Conservation (phyloP, 2,113 vertebrate species). For the Atherinomorus stipes region DNA sequence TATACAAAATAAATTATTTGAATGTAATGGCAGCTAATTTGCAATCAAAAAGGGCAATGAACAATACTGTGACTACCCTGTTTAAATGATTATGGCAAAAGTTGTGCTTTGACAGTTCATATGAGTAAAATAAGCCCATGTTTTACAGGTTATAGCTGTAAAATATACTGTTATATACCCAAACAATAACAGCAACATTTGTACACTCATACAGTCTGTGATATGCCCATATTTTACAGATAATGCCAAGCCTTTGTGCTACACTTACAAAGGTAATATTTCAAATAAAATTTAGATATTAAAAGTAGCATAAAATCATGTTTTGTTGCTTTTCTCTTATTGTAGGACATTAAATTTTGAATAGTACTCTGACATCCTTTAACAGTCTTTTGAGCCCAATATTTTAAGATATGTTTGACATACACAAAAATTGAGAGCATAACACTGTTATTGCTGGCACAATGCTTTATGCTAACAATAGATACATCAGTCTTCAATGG, state of each 20-base stretch:
- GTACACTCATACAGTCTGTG: neutral
- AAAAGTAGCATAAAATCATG: conserved; percentile 22
- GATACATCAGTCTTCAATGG: neutral
- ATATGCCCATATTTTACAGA: neutral
- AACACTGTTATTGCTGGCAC: conserved; percentile 17
- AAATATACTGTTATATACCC: conserved; percentile 1
- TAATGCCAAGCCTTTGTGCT: neutral
- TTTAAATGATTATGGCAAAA: too few relatives aligned
- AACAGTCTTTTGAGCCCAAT: conserved; percentile 14
- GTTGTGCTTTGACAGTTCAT: too few relatives aligned
- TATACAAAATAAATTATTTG: conserved; percentile 1
- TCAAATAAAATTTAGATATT: conserved; percentile 24
- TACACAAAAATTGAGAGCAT: conserved; percentile 4
- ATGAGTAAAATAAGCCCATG: too few relatives aligned
- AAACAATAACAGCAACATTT: conserved; percentile 1
- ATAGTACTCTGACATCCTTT: conserved; percentile 6
- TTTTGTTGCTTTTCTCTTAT: conserved; percentile 11
- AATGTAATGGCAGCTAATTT: conserved; percentile 17
- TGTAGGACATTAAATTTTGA: conserved; percentile 19
- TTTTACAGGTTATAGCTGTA: neutral
- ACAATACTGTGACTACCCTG: too few relatives aligned
- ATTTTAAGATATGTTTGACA: conserved; percentile 22
- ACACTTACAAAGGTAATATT: conserved; percentile 6
- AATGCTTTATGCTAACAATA: conserved; percentile 26
- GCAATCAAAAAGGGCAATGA: neutral